phyloP scores from a whole-genome alignment of 2,113 vertebrate genomes.

The Gambusia holbrooki region DNA sequence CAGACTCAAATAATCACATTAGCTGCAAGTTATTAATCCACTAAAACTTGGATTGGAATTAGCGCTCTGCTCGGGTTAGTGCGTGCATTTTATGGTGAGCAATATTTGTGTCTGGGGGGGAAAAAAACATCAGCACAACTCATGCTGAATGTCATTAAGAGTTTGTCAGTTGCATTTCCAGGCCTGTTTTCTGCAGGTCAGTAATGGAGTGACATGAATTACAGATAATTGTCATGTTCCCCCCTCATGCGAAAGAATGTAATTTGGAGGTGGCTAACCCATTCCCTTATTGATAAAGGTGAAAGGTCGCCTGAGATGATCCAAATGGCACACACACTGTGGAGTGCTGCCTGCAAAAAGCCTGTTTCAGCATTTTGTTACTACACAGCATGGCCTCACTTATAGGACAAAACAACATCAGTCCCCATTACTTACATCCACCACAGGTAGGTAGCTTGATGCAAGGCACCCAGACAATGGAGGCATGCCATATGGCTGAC shows the following conservation, averaged over 20 bases:
- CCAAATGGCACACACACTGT: conserved; percentile 69
- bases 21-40: conserved; percentile 71
- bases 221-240: conserved; percentile 79
- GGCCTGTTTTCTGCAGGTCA: conserved; percentile 74
- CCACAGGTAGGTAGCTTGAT: conserved; percentile 73
- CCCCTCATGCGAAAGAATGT: conserved; percentile 74
- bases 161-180: conserved; percentile 70
- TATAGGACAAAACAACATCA: conserved; percentile 75
- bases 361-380: conserved; percentile 75
- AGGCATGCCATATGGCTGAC: conserved; percentile 76
- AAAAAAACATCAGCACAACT: conserved; percentile 62
- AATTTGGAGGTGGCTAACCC: conserved; percentile 76
- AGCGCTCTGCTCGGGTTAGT: conserved; percentile 29
- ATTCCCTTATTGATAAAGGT: conserved; percentile 80
- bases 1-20: conserved; percentile 70
- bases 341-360: conserved; percentile 68
- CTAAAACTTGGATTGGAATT: conserved; percentile 58
- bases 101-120: conserved; percentile 42
- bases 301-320: conserved; percentile 79
- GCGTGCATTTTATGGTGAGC: conserved; percentile 33
- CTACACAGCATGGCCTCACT: conserved; percentile 70
- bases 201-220: conserved; percentile 85
- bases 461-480: conserved; percentile 73
- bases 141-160: conserved; percentile 69
- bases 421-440: conserved; percentile 66